Evolutionary conservation across 1,140 invertebrate species (phyloP).

Genomic region (Lethrus apterus): DNA sequence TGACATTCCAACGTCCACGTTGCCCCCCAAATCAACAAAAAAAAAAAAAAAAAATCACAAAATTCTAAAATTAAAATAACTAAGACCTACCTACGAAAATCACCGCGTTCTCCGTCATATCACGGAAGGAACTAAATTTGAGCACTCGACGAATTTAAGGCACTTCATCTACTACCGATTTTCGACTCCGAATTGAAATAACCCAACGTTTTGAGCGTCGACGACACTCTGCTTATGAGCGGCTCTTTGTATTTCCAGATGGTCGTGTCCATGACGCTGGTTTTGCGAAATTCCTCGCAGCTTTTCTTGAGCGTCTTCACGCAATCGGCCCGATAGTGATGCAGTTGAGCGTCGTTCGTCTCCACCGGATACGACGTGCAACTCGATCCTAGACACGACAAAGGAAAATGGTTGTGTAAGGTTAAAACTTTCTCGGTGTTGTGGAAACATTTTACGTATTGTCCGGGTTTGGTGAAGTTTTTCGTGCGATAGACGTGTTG

Average conservation of each 20-base stretch:
- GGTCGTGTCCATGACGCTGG: constrained; percentile 75
- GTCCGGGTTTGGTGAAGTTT: constrained; percentile 88
- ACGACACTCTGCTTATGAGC: constrained; percentile 60
- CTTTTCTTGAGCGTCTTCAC: constrained; percentile 80
- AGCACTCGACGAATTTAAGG: background rate
- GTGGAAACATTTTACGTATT: constrained; percentile 92
- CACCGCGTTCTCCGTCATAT: too few species aligned
- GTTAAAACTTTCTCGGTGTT: constrained; percentile 82
- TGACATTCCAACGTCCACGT: too few species aligned
- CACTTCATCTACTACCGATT: background rate
- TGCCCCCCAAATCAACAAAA: too few species aligned
- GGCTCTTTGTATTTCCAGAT: constrained; percentile 82
- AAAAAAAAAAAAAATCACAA: too few species aligned
- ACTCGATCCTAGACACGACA: constrained; percentile 76
- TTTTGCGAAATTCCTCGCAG: constrained; percentile 75
- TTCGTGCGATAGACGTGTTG: constrained; percentile 85
- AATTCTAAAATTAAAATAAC: too few species aligned
- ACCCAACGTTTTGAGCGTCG: constrained; percentile 61
- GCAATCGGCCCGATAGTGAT: constrained; percentile 90
- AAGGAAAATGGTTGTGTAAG: constrained; percentile 87
- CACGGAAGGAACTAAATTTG: too few species aligned
- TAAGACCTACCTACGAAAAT: too few species aligned
- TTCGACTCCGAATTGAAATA: constrained; percentile 50
- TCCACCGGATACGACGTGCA: constrained; percentile 84
- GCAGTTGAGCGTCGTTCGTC: constrained; percentile 76